Base-by-base conservation (phyloP, 2,888 invertebrate species). In the Leptopilina drosophilae region DNA sequence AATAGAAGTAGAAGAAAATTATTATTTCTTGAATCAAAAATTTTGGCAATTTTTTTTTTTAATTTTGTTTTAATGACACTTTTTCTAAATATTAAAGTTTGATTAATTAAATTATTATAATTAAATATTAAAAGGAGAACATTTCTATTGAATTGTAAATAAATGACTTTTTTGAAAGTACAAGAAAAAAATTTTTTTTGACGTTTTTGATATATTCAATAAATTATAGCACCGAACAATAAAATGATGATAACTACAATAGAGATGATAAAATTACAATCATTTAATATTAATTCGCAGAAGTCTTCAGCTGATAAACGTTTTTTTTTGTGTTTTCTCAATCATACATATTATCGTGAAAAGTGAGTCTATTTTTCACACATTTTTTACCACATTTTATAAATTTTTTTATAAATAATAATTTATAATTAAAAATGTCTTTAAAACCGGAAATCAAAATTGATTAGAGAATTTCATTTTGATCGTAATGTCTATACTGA, bases 1-100 rank as follows among this genome's bases (percentile, higher is more conserved):
- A 15, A 73, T 26, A 82, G 69, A 67, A 49, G 78, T 80, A 49
- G 64, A 62, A 64, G 75, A 77, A 80, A 81, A 80, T 65, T 76
- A 59, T 59, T n/a, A 59, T 59, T 33, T 33, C 33, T 5, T 15
- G 15, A 59, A 59, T 12, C 5, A n/a, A 11, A 56, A 14, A 53
- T 20, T 20, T 20, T 20, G 1, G 1, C 20, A 20, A n/a, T n/a
- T n/a, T n/a, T n/a, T n/a, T 59, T 59, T 0, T 59, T 26, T 26
- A 33, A 33, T 4, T 33, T 33, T 33, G 0, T 33, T 33, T 33
- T 33, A 33, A 33, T 4, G 5, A 33, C 33, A 33, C 33, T 33
- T 33, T 5, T 33, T 33, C 5, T 33, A 33, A 33, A 33, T 33
- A 33, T 33, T 33, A 33, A 33, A 33, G 33, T 33, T 33, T 33